A percentile compares a stretch with the other conserved stretches of the same genome.
These are phyloP conservation scores for Prunella strophiata DNA, from an alignment of 2,797 vertebrate genomes.

Conservation along the genomic window DNA sequence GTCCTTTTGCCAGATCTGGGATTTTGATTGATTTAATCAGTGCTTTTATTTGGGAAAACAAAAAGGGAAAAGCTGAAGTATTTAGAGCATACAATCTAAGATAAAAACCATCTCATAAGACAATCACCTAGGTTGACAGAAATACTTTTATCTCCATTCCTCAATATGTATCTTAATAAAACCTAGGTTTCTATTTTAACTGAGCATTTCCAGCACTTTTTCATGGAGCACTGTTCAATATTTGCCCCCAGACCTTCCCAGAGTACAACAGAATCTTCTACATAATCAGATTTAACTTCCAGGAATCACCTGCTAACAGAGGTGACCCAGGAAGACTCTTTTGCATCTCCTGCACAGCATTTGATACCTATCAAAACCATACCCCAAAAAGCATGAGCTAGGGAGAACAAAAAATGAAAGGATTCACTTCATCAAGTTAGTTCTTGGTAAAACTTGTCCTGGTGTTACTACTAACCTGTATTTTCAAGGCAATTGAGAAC, in stretches of 20 bases:
- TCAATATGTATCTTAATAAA: background rate
- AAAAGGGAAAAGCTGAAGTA: background rate
- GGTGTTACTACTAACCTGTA: background rate
- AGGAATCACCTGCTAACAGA: background rate
- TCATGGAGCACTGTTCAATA: background rate
- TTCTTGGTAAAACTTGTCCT: background rate
- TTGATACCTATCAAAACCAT: background rate
- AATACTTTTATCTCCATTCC: background rate
- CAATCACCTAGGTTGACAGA: background rate
- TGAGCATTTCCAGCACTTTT: background rate
- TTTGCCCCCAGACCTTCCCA: background rate
- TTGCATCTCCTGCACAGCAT: background rate
- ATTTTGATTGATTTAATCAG: background rate
- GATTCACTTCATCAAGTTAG: background rate
- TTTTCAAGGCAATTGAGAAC: background rate
- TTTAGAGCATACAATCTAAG: background rate
- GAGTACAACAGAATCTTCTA: background rate
- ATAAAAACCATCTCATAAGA: background rate
- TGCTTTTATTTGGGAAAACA: background rate
- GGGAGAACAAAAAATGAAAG: background rate
- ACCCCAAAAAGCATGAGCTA: background rate
- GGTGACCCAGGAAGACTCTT: background rate
- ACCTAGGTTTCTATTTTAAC: background rate
- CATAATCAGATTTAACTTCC: background rate
- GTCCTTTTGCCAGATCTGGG: background rate